phyloP scores from a whole-genome alignment of 2,888 invertebrate genomes.

The Leptogaster cylindrica region DNA sequence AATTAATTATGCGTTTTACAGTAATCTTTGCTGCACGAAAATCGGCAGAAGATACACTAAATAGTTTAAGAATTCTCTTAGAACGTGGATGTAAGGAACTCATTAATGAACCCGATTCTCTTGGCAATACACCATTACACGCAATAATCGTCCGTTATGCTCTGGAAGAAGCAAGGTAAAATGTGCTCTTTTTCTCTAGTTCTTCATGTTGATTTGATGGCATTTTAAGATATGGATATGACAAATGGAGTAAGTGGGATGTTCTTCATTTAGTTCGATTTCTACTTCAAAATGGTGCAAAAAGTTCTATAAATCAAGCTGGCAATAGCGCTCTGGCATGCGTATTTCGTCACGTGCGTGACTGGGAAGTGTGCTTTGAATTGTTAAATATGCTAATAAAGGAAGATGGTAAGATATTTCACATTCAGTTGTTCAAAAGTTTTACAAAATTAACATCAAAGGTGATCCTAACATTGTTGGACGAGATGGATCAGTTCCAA shows the following conservation, averaged over 20 bases:
- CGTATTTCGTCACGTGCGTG: slow-evolving; percentile 72
- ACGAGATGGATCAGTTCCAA: slow-evolving; percentile 74
- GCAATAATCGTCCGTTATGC: slow-evolving; percentile 71
- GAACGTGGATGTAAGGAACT: slow-evolving; percentile 76
- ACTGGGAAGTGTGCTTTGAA: slow-evolving; percentile 69
- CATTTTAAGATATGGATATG: slow-evolving; percentile 66
- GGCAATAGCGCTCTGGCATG: slow-evolving; percentile 75
- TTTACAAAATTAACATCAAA: slow-evolving; percentile 47
- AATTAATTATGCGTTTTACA: too few relatives aligned
- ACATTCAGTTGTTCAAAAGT: background rate
- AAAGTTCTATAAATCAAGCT: slow-evolving; percentile 72
- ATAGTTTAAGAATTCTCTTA: slow-evolving; percentile 71
- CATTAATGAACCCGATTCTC: slow-evolving; percentile 74
- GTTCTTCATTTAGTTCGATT: slow-evolving; percentile 72
- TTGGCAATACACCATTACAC: slow-evolving; percentile 77
- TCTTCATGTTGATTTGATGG: background rate
- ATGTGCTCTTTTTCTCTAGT: background rate
- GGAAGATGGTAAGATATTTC: slow-evolving; percentile 59
- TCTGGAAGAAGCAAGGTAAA: slow-evolving; percentile 67
- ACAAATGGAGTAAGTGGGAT: slow-evolving; percentile 78
- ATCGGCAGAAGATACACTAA: slow-evolving; percentile 73
- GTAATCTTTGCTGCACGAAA: slow-evolving; percentile 74
- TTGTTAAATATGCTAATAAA: slow-evolving; percentile 61
- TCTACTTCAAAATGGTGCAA: slow-evolving; percentile 70
- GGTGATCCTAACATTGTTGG: slow-evolving; percentile 74